Percentiles rank a stretch among this genome's conserved stretches.
Evolutionary conservation across 2,113 vertebrate species (phyloP).

Genomic region (Tiliqua scincoides): DNA sequence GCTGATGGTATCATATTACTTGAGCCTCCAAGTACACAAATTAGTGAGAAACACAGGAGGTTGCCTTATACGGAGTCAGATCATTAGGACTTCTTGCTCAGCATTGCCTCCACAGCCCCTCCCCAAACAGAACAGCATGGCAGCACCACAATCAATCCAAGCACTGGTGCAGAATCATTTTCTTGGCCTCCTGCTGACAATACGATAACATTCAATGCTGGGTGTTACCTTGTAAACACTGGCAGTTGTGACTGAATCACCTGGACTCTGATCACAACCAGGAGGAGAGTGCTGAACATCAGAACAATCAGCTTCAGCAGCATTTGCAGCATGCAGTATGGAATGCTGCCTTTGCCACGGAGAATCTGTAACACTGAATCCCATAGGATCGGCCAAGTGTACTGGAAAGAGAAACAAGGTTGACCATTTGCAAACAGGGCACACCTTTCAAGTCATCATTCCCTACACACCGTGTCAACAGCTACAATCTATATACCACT

Average conservation of each 20-base stretch:
- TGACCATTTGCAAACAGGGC: neutral
- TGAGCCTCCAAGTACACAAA: neutral
- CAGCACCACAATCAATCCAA: neutral
- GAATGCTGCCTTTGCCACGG: slow-evolving; percentile 88
- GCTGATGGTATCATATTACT: neutral
- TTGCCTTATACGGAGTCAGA: too few species aligned
- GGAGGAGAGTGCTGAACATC: slow-evolving; percentile 93
- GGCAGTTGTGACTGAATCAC: slow-evolving; percentile 98
- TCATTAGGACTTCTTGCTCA: too few species aligned
- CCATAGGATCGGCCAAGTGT: slow-evolving; percentile 87
- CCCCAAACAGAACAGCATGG: neutral
- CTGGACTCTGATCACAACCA: slow-evolving; percentile 95
- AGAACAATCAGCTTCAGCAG: slow-evolving; percentile 94
- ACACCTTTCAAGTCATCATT: neutral
- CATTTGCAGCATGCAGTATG: slow-evolving; percentile 91
- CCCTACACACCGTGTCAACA: neutral
- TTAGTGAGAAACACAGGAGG: neutral
- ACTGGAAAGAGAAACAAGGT: slow-evolving; percentile 74
- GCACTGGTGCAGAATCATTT: neutral
- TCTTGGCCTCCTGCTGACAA: neutral
- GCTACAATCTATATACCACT: too few species aligned
- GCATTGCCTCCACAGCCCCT: too few species aligned
- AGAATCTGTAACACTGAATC: slow-evolving; percentile 85
- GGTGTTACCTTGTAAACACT: slow-evolving; percentile 94
- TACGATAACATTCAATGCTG: neutral